phyloP scores from a whole-genome alignment of 2,888 invertebrate genomes.

The Iphiclides podalirius region DNA sequence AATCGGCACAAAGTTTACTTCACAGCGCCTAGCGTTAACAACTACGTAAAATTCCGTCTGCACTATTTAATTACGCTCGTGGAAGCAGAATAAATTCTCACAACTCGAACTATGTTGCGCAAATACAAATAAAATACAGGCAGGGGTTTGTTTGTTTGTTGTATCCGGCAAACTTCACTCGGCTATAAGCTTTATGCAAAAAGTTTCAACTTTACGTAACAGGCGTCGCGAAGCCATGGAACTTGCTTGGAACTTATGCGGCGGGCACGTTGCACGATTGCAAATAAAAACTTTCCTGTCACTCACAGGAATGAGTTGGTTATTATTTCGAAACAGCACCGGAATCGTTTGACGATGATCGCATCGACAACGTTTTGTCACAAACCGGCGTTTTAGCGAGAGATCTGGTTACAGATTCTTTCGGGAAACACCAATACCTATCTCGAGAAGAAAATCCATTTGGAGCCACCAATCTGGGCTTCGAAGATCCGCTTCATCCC shows the following conservation, averaged over 20 bases:
- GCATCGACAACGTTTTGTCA: no score
- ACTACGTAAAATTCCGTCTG: no score
- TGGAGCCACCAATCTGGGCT: constrained; percentile 92
- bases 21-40: no score
- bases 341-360: no score
- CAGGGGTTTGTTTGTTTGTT: no score
- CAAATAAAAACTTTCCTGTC: constrained; percentile 18
- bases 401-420: constrained; percentile 86
- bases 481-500: constrained; percentile 92
- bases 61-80: no score
- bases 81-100: no score
- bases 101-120: constrained; percentile 1
- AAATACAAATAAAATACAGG: constrained; percentile 16
- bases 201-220: constrained; percentile 12
- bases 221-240: neutral
- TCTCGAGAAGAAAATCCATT: constrained; percentile 85
- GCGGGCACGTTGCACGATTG: constrained; percentile 1
- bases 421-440: constrained; percentile 94
- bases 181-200: constrained; percentile 22
- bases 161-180: no score
- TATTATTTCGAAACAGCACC: no score
- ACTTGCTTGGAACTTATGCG: constrained; percentile 12
- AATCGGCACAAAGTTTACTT: no score
- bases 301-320: no score
- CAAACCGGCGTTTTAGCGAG: no score